Evolutionary conservation across 2,113 vertebrate species (phyloP), one percentile per base, ranked within the genome.

Genomic region (Eublepharis macularius): DNA sequence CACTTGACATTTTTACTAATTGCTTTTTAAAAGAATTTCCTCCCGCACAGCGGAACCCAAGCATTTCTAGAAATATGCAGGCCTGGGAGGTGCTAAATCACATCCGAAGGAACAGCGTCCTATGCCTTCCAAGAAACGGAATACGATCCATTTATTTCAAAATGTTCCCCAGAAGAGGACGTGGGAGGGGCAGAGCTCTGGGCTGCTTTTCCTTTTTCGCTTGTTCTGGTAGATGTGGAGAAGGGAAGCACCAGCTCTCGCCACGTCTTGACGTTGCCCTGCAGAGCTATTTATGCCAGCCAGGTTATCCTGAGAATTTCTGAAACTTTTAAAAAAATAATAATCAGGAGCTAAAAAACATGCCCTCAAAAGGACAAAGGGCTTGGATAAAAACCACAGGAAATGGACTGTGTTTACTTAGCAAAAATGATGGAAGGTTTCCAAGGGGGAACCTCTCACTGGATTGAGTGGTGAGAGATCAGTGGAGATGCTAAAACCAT

Each of bases 51-150:
- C 49, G 41, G 84, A 90, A 89, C 16, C 0, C 76, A 88, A 90
- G 76, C 19, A 54, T 87, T 85, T 89, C 83, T 87, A 86, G 85
- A 92, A 90, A 84, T 69, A 88, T 4, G 32, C 77, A 82, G 75
- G 63, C 66, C 24, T 4, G 0, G 1, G 32, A 17, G 45, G 78
- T 24, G 73, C 77, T 92, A 88, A 90, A 89, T 89, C 80, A 89
- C 54, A 29, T 84, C 76, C 74, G 80, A 92, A 90, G 90, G 91
- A 90, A 92, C 6, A 45, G 21, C 83, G 92, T 84, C 89, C 65
- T 92, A 89, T 90, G 90, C 89, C 86, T 91, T 84, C 91, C 87
- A 93, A 92, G 84, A 86, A 92, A 87, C 11, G 65, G 77, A 87
- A 70, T 65, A 81, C 57, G 81, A 72, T n/a, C 69, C 39, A 49